Evolutionary conservation across 2,113 vertebrate species (phyloP).

Genomic region (Brienomyrus brachyistius): DNA sequence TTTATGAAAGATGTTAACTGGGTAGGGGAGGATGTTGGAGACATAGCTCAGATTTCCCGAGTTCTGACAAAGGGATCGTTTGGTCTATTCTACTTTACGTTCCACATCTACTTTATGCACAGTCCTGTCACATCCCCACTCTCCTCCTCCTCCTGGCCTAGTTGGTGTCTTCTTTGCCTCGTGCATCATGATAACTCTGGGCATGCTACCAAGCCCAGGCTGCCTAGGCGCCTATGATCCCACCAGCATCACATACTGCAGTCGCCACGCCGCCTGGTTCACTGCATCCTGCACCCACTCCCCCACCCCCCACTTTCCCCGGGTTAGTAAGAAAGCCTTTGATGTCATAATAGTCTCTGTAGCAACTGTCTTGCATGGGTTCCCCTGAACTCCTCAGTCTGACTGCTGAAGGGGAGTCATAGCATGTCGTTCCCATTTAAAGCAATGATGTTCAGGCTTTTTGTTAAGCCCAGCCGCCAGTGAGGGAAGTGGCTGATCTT

Average conservation of each 20-base stretch:
- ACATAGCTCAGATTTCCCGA: background rate
- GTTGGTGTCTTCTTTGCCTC: background rate
- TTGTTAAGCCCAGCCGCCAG: background rate
- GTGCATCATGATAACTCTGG: background rate
- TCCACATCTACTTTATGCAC: background rate
- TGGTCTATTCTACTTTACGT: background rate
- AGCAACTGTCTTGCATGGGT: background rate
- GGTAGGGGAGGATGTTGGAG: background rate
- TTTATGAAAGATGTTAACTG: slow-evolving; percentile 1
- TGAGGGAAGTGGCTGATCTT: background rate
- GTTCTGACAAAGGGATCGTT: background rate
- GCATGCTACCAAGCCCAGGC: background rate
- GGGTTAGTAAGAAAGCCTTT: background rate
- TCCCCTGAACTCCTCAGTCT: background rate
- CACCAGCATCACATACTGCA: background rate
- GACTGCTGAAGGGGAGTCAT: background rate
- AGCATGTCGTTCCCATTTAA: background rate
- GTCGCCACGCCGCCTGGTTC: background rate
- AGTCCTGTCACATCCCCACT: background rate
- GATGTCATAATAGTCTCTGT: background rate
- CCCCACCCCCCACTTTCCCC: background rate
- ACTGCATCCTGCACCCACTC: background rate
- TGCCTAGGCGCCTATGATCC: background rate
- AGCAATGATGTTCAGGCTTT: background rate
- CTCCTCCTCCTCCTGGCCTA: background rate